Percentiles rank a stretch among this genome's conserved stretches.
Evolutionary conservation across 2,113 vertebrate genomes (phyloP).

Genomic region (Dasyornis broadbenti): DNA sequence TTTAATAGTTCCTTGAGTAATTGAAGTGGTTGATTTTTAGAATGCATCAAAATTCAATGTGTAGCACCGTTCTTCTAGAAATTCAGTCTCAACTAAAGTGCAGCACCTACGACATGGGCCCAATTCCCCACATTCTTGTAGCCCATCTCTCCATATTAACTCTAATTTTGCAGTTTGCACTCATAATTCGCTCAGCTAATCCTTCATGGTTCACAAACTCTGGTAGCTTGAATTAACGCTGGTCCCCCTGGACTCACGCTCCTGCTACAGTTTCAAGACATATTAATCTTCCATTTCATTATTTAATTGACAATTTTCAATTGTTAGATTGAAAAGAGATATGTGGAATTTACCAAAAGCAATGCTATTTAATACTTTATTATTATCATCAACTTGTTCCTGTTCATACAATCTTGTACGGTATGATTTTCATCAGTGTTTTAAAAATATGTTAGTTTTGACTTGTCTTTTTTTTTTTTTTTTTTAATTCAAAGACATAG

Average conservation of each 20-base stretch:
- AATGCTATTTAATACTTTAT: neutral
- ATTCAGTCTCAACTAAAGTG: neutral
- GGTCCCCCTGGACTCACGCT: neutral
- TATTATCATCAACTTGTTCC: neutral
- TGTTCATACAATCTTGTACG: neutral
- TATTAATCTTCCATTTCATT: neutral
- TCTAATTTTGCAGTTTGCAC: neutral
- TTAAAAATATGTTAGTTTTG: neutral
- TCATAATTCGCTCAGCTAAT: neutral
- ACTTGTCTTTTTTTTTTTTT: fast-evolving
- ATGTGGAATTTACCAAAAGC: neutral
- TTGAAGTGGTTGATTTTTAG: neutral
- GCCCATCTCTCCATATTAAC: neutral
- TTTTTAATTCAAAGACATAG: neutral
- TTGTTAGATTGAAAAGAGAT: neutral
- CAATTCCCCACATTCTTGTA: neutral
- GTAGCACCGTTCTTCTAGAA: neutral
- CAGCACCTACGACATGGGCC: no score
- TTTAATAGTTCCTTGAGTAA: neutral
- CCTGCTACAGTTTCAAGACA: neutral
- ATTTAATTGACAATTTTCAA: neutral
- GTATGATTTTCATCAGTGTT: neutral
- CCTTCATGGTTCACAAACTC: neutral
- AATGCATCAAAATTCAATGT: neutral
- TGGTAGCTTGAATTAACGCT: fast-evolving